A percentile compares a stretch with the other conserved stretches of the same genome.
Conservation (phyloP, 1,140 invertebrate species). For the Aphaenogaster floridana region DNA sequence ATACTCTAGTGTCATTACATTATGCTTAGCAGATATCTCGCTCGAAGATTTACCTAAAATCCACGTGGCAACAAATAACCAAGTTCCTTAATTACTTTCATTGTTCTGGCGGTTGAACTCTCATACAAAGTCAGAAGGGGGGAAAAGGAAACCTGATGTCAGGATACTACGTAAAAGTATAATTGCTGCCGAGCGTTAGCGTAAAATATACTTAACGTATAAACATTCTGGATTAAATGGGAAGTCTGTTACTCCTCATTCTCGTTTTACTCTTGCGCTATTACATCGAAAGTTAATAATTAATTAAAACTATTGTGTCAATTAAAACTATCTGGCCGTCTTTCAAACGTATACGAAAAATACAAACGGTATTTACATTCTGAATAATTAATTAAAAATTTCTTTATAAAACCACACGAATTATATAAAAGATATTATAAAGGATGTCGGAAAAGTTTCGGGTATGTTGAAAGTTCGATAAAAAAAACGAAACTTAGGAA, state of each 20-base stretch:
- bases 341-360: not conserved
- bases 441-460: conserved; percentile 26
- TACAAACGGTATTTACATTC: conserved; percentile 2
- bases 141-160: conserved; percentile 45
- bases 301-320: conserved; percentile 13
- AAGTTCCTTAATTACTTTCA: conserved; percentile 86
- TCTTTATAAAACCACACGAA: not conserved
- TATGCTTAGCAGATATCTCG: conserved; percentile 82
- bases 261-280: not conserved
- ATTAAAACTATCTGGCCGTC: not conserved
- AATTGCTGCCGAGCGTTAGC: conserved; percentile 1
- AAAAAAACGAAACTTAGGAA: not conserved
- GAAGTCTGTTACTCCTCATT: conserved; percentile 16
- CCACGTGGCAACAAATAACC: conserved; percentile 84
- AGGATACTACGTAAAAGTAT: conserved; percentile 52
- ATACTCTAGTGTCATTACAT: conserved; percentile 79
- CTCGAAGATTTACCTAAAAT: conserved; percentile 83
- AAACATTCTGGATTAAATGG: conserved; percentile 16
- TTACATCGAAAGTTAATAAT: conserved; percentile 22
- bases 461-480: not conserved
- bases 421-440: not conserved
- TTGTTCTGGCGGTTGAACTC: conserved; percentile 84
- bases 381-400: conserved; percentile 5
- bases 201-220: conserved; percentile 30
- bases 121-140: conserved; percentile 80